These are phyloP conservation scores for Pimpla rufipes DNA, from an alignment of 2,888 invertebrate species.

Conservation along the genomic window DNA sequence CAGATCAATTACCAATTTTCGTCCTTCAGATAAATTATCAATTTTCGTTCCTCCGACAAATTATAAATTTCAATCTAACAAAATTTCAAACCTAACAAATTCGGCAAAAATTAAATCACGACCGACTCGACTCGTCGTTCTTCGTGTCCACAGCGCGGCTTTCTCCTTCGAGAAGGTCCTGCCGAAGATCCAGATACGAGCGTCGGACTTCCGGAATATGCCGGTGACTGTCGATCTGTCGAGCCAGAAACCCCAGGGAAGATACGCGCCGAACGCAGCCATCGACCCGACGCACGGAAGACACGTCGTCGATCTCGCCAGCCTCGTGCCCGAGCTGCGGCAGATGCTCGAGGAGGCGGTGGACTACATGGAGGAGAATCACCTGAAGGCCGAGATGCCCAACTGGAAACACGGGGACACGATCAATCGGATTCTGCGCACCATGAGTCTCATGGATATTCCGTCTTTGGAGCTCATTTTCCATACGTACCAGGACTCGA, in stretches of 20 bases:
- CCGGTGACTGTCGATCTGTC: slow-evolving; percentile 74
- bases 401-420: slow-evolving; percentile 81
- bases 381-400: slow-evolving; percentile 79
- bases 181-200: no score
- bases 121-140: no score
- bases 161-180: no score
- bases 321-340: slow-evolving; percentile 75
- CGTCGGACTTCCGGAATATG: slow-evolving; percentile 69
- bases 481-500: slow-evolving; percentile 62
- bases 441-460: slow-evolving; percentile 80
- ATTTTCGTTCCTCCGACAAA: no score
- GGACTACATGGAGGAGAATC: slow-evolving; percentile 81
- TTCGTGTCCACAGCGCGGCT: no score
- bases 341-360: slow-evolving; percentile 80
- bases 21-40: no score
- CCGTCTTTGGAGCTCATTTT: slow-evolving; percentile 80
- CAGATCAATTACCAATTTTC: no score
- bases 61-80: no score
- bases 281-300: slow-evolving; percentile 82
- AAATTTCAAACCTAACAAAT: no score
- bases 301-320: slow-evolving; percentile 75
- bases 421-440: slow-evolving; percentile 80
- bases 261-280: slow-evolving; percentile 71
- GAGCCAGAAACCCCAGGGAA: slow-evolving; percentile 74
- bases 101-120: no score